phyloP scores from a whole-genome alignment of 2,797 vertebrate species.

The Pampus argenteus region DNA sequence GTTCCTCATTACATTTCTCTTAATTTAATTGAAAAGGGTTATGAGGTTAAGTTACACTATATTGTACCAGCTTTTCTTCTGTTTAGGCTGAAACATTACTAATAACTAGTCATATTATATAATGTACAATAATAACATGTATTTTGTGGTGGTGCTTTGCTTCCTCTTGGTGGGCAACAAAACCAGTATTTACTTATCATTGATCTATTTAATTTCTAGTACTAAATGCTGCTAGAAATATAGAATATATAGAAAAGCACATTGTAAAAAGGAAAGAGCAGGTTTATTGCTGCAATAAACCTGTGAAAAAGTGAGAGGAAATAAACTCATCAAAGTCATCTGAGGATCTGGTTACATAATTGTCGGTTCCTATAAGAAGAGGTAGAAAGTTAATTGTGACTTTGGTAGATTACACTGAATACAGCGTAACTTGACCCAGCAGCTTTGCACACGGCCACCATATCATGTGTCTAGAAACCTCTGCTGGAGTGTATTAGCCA shows the following conservation, averaged over 20 bases:
- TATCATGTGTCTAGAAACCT: background rate
- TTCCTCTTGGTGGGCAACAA: too few species aligned
- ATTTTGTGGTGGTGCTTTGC: background rate
- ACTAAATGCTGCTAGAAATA: background rate
- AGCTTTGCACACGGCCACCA: background rate
- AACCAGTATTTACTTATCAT: too few species aligned
- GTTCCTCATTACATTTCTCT: background rate
- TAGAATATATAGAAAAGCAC: background rate
- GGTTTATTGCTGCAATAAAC: too few species aligned
- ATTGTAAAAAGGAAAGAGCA: background rate
- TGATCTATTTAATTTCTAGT: background rate
- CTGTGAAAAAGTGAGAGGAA: background rate
- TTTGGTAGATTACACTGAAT: background rate
- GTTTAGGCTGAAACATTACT: background rate
- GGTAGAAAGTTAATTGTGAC: background rate
- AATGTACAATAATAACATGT: background rate
- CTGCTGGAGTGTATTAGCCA: accelerated
- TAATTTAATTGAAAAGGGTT: background rate
- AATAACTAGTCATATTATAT: too few species aligned
- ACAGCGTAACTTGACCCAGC: background rate
- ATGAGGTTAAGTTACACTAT: background rate
- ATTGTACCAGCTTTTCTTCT: background rate
- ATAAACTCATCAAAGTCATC: background rate
- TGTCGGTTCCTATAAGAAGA: too few species aligned
- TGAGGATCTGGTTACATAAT: background rate